phyloP scores from a whole-genome alignment of 2,888 invertebrate species.

The Itoplectis maculator region DNA sequence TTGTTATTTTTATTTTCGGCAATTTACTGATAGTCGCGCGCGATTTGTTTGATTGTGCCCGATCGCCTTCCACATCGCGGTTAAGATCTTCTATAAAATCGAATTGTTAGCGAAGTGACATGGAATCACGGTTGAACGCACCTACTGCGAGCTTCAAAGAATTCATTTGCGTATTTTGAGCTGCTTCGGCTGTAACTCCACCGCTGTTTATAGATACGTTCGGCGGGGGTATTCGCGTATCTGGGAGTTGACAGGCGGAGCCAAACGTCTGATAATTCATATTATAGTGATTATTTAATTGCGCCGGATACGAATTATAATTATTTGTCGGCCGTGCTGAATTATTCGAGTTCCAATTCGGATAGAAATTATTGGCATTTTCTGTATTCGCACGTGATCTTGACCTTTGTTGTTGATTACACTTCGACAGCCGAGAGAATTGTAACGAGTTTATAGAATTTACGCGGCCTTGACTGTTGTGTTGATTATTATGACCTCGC shows the following conservation, averaged over 20 bases:
- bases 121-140: background rate
- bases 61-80: conserved; percentile 39
- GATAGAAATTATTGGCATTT: background rate
- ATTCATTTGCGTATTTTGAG: background rate
- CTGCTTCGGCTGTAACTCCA: background rate
- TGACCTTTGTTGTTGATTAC: background rate
- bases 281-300: background rate
- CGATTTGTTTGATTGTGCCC: conserved; percentile 6
- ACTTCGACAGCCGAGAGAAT: background rate
- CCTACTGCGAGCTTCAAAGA: background rate
- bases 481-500: background rate
- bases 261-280: background rate
- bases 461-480: background rate
- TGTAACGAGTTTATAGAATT: background rate
- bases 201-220: background rate
- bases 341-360: no score
- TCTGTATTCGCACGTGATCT: background rate
- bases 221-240: background rate
- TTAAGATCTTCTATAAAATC: conserved; percentile 53
- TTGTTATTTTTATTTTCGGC: conserved; percentile 39
- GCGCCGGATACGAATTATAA: background rate
- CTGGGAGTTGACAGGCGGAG: background rate
- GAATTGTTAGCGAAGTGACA: no score
- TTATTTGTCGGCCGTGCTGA: background rate
- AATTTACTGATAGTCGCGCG: conserved; percentile 31